Evolutionary conservation across 2,113 vertebrate species (phyloP).

Genomic region (Prionailurus viverrinus): DNA sequence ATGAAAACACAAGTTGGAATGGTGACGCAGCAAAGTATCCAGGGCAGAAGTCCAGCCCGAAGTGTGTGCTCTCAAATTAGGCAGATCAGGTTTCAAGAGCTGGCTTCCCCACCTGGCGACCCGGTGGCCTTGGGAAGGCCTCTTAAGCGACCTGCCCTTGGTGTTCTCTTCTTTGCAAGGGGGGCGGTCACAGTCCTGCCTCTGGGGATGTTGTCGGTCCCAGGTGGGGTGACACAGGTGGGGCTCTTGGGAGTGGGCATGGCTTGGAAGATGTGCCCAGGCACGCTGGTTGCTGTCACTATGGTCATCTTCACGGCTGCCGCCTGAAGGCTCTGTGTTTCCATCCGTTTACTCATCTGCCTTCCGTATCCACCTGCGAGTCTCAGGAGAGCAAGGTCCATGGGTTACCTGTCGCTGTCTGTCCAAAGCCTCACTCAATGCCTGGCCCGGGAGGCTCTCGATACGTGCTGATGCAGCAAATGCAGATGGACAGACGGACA

Average conservation of each 20-base stretch:
- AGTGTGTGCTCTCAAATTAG: background rate
- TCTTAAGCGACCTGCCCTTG: fast-evolving
- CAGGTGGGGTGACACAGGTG: fast-evolving
- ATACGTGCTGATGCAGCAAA: background rate
- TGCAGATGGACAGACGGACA: fast-evolving
- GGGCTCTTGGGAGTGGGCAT: fast-evolving
- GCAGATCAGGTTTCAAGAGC: background rate
- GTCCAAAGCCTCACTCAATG: fast-evolving
- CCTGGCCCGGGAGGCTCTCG: fast-evolving
- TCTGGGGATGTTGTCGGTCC: fast-evolving
- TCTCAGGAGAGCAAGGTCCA: no score
- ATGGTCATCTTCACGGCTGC: fast-evolving
- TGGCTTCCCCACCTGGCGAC: fast-evolving
- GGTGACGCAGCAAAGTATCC: fast-evolving
- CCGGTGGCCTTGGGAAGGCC: background rate
- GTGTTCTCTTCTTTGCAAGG: fast-evolving
- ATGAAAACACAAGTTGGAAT: background rate
- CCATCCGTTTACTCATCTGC: fast-evolving
- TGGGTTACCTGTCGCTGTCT: fast-evolving
- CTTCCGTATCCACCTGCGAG: background rate
- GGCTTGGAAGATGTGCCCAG: fast-evolving
- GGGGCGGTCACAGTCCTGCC: fast-evolving
- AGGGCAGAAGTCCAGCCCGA: fast-evolving
- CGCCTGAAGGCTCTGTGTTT: fast-evolving
- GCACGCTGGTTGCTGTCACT: fast-evolving